phyloP scores from a whole-genome alignment of 2,797 vertebrate genomes.

The Pachyuromys duprasi region DNA sequence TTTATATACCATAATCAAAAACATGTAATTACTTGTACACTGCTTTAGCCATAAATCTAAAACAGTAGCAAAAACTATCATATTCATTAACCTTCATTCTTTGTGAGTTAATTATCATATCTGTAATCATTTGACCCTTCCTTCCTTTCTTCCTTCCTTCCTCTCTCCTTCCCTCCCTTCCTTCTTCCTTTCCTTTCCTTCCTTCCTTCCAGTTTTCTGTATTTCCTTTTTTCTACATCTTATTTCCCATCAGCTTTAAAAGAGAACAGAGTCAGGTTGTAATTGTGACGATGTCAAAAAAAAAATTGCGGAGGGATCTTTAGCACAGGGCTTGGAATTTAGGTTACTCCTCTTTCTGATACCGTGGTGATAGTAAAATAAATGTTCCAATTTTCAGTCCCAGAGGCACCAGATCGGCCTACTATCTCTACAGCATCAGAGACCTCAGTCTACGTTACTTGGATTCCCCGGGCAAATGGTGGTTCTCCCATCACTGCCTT shows the following conservation, averaged over 20 bases:
- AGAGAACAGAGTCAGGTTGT: not conserved
- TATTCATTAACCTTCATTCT: not conserved
- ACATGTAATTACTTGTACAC: not conserved
- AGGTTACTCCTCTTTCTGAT: not conserved
- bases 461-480: conserved; percentile 98
- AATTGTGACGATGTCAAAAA: not conserved
- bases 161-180: not conserved
- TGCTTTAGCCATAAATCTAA: not conserved
- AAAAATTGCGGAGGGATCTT: not conserved
- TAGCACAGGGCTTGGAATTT: not conserved
- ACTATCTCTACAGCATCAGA: conserved; percentile 96
- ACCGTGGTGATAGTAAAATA: not conserved
- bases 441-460: conserved; percentile 95
- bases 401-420: conserved; percentile 96
- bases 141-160: not conserved
- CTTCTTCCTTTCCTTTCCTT: not conserved
- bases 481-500: conserved; percentile 98
- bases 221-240: not conserved
- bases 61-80: not conserved
- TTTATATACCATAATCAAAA: not conserved
- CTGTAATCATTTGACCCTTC: conserved; percentile 7
- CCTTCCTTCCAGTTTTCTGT: not conserved
- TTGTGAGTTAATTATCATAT: conserved; percentile 23
- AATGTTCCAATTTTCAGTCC: conserved; percentile 87
- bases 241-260: conserved; percentile 22